Conservation (phyloP, 2,113 vertebrate species). For the Atlantisia rogersi region DNA sequence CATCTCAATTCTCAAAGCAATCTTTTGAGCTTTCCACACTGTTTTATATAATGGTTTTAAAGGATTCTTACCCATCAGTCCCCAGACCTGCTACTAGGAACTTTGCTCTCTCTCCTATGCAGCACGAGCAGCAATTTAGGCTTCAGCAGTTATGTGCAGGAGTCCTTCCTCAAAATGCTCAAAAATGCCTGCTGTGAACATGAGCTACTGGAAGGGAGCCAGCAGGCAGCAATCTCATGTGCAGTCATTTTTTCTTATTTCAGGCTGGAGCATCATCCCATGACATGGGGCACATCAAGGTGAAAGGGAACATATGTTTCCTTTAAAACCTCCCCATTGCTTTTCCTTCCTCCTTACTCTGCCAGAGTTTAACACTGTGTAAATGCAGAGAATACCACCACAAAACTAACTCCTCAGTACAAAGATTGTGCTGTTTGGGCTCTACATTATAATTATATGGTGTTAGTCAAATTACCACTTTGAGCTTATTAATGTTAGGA, state of each 20-base stretch:
- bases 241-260: not conserved
- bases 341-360: not conserved
- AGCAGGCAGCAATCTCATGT: conserved; percentile 5
- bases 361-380: not conserved
- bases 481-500: not conserved
- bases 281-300: not conserved
- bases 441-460: not conserved
- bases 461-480: not conserved
- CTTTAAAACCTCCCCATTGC: not conserved
- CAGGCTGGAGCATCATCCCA: conserved; percentile 8
- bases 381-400: not conserved
- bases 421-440: not conserved
- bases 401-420: not conserved
- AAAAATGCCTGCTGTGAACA: conserved; percentile 10
- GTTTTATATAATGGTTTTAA: not conserved
- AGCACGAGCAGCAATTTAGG: not conserved
- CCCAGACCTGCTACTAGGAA: not conserved
- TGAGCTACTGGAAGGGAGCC: not conserved
- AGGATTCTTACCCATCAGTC: not conserved
- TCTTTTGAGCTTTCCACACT: not conserved
- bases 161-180: not conserved
- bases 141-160: not conserved
- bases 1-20: not conserved
- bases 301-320: not conserved
- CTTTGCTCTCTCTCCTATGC: not conserved